Percentiles rank a stretch among this genome's conserved stretches.
These are phyloP conservation scores for Genyomyrus donnyi DNA, from an alignment of 2,113 vertebrate genomes.

Conservation along the genomic window DNA sequence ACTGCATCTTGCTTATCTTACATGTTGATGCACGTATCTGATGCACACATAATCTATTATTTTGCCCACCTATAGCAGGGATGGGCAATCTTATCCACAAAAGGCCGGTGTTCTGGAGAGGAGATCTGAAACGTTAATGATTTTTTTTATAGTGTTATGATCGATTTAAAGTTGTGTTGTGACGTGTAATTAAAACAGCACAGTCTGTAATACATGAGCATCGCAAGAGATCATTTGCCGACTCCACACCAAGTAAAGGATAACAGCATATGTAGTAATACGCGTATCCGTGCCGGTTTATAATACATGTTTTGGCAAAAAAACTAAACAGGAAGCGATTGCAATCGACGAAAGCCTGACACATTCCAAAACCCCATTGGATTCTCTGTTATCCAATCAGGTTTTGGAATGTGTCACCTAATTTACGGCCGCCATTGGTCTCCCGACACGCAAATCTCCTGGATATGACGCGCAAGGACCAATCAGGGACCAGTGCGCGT, in stretches of 20 bases:
- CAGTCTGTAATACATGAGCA: not conserved
- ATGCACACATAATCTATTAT: not conserved
- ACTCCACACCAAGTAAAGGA: not conserved
- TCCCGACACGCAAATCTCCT: not conserved
- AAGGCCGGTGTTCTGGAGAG: not conserved
- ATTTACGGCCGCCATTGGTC: not conserved
- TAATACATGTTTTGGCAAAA: not conserved
- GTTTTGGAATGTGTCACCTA: not conserved
- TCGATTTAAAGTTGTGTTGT: not conserved
- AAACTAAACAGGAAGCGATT: not conserved
- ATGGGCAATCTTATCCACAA: not conserved
- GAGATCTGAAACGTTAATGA: not conserved
- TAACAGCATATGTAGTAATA: not conserved
- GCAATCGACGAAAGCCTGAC: not conserved
- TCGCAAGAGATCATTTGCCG: not conserved
- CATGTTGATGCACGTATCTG: not conserved
- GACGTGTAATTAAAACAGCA: not conserved
- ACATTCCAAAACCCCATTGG: conserved; percentile 4
- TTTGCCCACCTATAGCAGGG: not conserved
- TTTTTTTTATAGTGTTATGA: not conserved
- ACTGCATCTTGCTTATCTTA: not conserved
- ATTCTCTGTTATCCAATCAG: not conserved
- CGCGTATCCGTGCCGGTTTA: not conserved
- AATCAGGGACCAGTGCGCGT: not conserved
- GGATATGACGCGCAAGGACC: not conserved